phyloP scores from a whole-genome alignment of 2,113 vertebrate species.

The Psilopogon haemacephalus region DNA sequence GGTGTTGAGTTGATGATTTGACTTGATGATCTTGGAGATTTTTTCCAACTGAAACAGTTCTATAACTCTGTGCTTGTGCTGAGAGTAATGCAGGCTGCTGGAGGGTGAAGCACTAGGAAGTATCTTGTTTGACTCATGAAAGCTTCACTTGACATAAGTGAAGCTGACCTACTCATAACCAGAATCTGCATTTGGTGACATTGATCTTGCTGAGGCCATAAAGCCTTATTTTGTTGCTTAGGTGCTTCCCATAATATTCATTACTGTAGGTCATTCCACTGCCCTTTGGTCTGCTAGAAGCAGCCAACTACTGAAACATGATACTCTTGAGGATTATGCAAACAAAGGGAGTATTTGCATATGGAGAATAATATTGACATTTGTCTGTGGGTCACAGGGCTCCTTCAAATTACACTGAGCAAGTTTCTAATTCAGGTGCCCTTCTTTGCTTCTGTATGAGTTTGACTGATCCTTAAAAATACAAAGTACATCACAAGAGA shows the following conservation, averaged over 20 bases:
- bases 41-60: too few species aligned
- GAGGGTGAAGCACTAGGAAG: not conserved
- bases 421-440: not conserved
- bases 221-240: not conserved
- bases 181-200: not conserved
- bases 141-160: fast-evolving
- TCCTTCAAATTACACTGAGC: not conserved
- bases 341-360: slow-evolving; percentile 25
- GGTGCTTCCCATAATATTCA: not conserved
- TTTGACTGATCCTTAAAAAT: not conserved
- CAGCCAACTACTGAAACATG: not conserved
- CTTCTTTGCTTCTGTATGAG: not conserved
- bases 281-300: not conserved
- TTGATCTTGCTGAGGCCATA: not conserved
- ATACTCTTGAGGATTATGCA: not conserved
- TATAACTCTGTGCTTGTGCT: not conserved
- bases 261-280: not conserved
- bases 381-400: not conserved
- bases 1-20: too few species aligned
- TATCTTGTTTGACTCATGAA: not conserved
- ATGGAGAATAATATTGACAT: not conserved
- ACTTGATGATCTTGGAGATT: too few species aligned
- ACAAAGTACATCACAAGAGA: not conserved
- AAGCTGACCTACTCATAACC: not conserved
- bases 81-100: not conserved